Base-by-base conservation (phyloP, 2,113 vertebrate genomes). In the Cyphotilapia sp. region DNA sequence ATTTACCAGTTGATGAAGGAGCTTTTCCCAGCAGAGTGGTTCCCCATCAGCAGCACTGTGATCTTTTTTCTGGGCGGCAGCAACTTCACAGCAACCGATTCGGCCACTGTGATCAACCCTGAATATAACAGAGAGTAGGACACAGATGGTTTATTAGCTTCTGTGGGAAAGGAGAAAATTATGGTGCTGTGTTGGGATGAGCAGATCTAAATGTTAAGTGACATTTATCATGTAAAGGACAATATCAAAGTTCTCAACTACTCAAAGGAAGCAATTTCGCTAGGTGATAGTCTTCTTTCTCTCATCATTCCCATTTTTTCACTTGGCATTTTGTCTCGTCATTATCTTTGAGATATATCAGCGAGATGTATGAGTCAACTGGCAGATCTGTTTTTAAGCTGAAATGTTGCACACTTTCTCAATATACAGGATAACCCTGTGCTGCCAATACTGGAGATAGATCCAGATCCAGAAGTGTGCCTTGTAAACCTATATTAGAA, bases 11-110 rank as follows among this genome's bases (percentile, higher is more conserved):
- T 98, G 78, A 98, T 97, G 83, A 97, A 98, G 82, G 97, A 97
- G 93, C 97, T 98, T 92, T 98, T 98, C 49, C 97, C 97, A 76
- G 97, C 97, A 2, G 97, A 97, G 93, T 97, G 97, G 89, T 97
- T 97, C 1, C 97, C 97, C 95, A 98, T 97, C 86, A 98, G 87
- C 97, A 97, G 95, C 47, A 97, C 97, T 0, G 96, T 97, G 88
- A 98, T 97, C 91, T 97, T 98, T 85, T 97, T 97, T 29, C 97
- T 95, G 47, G 97, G 97, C 0, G 97, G 88, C 54, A 97, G 94
- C 51, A 98, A 81, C 40, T 94, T 96, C 82, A 97, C 93, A n/a
- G 95, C 95, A 22, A 97, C 96, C 22, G 96, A 94, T 53, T 95
- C 91, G 1, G 96, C 97, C 4, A 97, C 91, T 8, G 95, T 8